phyloP scores from a whole-genome alignment of 1,140 invertebrate species.

The Caenorhabditis briggsae region DNA sequence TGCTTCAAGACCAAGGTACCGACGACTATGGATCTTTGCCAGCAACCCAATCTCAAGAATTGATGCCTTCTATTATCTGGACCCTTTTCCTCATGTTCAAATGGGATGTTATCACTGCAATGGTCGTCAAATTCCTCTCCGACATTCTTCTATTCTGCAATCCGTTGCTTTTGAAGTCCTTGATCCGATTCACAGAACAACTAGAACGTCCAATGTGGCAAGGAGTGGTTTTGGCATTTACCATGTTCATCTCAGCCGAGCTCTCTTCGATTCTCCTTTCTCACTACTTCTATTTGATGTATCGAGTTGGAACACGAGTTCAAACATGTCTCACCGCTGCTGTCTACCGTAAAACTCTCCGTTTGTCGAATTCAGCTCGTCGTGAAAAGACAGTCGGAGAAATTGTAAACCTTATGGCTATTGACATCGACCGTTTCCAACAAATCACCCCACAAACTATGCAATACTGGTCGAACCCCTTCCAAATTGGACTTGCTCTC shows the following conservation, averaged over 20 bases:
- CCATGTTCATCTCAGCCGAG: constrained; percentile 70
- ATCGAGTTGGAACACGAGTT: constrained; percentile 68
- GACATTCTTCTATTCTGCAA: constrained; percentile 73
- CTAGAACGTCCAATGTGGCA: constrained; percentile 70
- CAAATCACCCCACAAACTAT: constrained; percentile 73
- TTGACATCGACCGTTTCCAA: constrained; percentile 79
- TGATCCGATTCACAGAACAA: constrained; percentile 73
- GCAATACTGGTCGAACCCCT: constrained; percentile 74
- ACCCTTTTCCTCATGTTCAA: constrained; percentile 65
- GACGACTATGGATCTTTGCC: constrained; percentile 59
- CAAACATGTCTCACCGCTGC: constrained; percentile 70
- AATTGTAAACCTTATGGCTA: constrained; percentile 82
- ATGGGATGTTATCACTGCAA: constrained; percentile 62
- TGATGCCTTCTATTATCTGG: constrained; percentile 71
- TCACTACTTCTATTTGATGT: constrained; percentile 73
- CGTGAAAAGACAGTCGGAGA: constrained; percentile 81
- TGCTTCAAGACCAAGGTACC: constrained; percentile 13
- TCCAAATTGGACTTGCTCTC: constrained; percentile 77
- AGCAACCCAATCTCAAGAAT: neutral
- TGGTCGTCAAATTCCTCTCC: constrained; percentile 63
- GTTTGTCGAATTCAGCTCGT: constrained; percentile 78
- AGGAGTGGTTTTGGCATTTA: constrained; percentile 67
- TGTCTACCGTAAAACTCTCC: constrained; percentile 76
- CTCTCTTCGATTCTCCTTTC: constrained; percentile 69
- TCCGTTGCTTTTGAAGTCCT: constrained; percentile 70